phyloP scores from a whole-genome alignment of 2,113 vertebrate genomes.

The Cichladusa arquata region DNA sequence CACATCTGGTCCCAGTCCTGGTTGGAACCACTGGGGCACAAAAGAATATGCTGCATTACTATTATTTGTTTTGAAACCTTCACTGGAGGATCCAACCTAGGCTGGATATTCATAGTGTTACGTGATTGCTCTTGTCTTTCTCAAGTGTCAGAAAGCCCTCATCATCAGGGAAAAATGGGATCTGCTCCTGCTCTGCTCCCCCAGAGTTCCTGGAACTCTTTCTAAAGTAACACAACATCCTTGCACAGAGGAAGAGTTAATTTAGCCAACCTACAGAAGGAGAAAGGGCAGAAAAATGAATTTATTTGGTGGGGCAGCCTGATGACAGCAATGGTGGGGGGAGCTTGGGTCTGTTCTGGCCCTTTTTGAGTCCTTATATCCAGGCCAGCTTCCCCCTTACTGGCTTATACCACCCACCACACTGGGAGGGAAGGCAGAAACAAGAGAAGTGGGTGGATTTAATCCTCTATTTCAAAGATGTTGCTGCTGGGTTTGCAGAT shows the following conservation, averaged over 20 bases:
- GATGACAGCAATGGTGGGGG: neutral
- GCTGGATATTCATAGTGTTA: neutral
- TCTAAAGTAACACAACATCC: neutral
- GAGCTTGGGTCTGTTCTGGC: neutral
- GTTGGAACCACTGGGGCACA: neutral
- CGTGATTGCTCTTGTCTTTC: neutral
- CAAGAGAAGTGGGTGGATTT: constrained; percentile 5
- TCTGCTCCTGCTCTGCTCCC: neutral
- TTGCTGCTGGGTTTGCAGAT: constrained; percentile 47
- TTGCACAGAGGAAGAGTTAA: neutral
- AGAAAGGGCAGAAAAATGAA: neutral
- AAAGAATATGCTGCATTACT: neutral
- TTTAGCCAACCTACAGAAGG: neutral
- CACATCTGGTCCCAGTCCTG: constrained; percentile 38
- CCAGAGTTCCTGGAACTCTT: neutral
- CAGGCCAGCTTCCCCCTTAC: neutral
- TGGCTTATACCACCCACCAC: neutral
- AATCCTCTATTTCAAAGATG: neutral
- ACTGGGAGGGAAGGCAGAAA: neutral
- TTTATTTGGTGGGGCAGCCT: neutral
- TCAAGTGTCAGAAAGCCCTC: neutral
- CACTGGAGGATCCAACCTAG: neutral
- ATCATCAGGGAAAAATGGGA: neutral
- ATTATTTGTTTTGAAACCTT: constrained; percentile 8
- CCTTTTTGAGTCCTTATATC: neutral